Evolutionary conservation across 2,888 invertebrate species (phyloP), one percentile per base, ranked within the genome.

Genomic region (Choristoneura rosaceana): DNA sequence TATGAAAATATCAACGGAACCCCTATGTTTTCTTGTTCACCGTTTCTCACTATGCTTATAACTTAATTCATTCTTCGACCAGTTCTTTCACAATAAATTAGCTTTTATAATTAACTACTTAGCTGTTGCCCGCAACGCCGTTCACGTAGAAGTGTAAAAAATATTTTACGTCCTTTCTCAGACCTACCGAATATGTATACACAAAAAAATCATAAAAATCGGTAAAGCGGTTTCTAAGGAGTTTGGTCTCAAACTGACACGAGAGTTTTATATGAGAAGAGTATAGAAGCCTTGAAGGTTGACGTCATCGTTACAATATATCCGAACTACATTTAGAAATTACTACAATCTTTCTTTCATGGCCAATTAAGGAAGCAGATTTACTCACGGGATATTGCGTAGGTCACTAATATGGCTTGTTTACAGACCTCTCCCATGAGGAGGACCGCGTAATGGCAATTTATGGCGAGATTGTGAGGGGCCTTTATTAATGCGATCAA

Each of bases 321-420:
- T 43, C 17, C 52, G 43, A 17, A 17, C 50, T 69, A 33, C 50
- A 41, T 66, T 52, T 61, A 66, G 63, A 71, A 61, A 69, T 67
- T 70, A 58, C 69, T 66, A 58, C 70, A 74, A 68, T 67, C 74
- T 76, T 70, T 67, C 75, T 82, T 80, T 81, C 89, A 88, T 86
- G 87, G 88, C 69, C 80, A 81, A 80, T 80, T 76, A 79, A 75
- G 79, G 78, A 76, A 78, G 79, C 71, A 74, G 79, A 78, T 82
- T 81, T 75, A 66, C 84, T 76, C 79, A 70, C 73, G 83, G 82
- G 84, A 81, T 76, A 76, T 68, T 64, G 69, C 60, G 69, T 71
- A 68, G 70, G 60, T 64, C 67, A 65, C 43, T 41, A 71, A 65
- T 65, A 64, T 61, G 67, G 73, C 69, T 71, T 59, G 68, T 73